These are phyloP conservation scores for Acanthornis magna DNA, from an alignment of 2,797 vertebrate species.

Conservation along the genomic window DNA sequence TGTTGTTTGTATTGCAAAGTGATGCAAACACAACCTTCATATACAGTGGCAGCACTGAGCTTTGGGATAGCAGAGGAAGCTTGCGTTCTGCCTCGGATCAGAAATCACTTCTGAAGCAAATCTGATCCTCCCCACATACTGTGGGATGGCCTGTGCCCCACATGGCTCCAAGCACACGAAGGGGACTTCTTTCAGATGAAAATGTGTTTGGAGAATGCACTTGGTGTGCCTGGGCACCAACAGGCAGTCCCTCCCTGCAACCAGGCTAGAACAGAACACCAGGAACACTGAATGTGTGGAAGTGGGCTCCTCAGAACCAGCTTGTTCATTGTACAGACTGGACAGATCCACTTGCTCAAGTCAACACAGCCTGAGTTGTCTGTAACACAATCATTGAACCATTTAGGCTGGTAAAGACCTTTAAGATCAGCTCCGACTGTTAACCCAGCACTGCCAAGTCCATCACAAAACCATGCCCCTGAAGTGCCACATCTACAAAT, in stretches of 20 bases:
- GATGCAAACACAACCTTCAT: neutral
- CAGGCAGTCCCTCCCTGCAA: neutral
- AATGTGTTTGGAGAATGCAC: neutral
- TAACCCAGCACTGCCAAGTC: neutral
- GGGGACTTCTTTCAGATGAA: neutral
- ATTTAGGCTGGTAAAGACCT: neutral
- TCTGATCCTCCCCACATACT: neutral
- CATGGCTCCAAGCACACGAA: neutral
- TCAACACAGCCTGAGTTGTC: neutral
- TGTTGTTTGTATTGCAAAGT: neutral
- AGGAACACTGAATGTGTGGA: neutral
- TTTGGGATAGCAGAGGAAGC: neutral
- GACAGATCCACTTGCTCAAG: neutral
- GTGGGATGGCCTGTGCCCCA: neutral
- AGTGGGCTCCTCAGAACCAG: neutral
- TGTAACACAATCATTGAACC: neutral
- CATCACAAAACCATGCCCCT: neutral
- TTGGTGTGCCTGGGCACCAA: neutral
- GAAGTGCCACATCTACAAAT: neutral
- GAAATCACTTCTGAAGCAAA: neutral
- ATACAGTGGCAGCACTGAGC: neutral
- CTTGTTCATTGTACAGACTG: neutral
- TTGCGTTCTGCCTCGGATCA: rapidly evolving
- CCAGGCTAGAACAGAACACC: neutral
- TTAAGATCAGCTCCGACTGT: neutral